Evolutionary conservation across 2,888 invertebrate species (phyloP), one percentile per base, ranked within the genome.

Genomic region (Dermolepida albohirtum): DNA sequence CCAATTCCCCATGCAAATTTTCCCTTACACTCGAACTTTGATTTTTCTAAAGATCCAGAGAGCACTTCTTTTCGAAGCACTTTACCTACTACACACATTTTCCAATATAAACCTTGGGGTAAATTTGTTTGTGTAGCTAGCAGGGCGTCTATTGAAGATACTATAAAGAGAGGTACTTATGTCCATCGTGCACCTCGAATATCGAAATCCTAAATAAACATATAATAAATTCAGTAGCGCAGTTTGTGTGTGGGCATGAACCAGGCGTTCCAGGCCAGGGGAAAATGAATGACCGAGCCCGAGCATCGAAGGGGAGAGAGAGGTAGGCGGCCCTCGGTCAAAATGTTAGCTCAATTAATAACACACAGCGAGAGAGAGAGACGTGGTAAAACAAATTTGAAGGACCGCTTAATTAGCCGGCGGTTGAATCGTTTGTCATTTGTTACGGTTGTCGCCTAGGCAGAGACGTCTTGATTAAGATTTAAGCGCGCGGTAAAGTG

Each of bases 391-490:
- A 59, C 47, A 59, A 59, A 59, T 59, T 59, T 44, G 59, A 59
- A 59, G 59, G 59, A 59, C 44, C 44, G 59, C 44, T 44, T 59
- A 59, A 59, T 59, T 59, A 59, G 44, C 14, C 44, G 44, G 29
- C 59, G 59, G 59, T 59, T 59, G 59, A 59, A 59, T 59, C 59
- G 59, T 59, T 43, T 40, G 44, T 59, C 59, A 44, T 59, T 59
- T 59, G 59, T 59, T 44, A 59, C 59, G 59, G 44, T 44, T 44
- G 59, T 44, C 54, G 40, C 40, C 40, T 34, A 29, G 17, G 17
- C 29, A 12, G 44, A 29, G 59, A 44, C 59, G 59, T 59, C 59
- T 59, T 59, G 59, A 55, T 55, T 55, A 55, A 55, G 55, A 41
- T 55, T 55, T 41, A 41, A 55, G 12, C 17, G 54, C 41, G 22